A percentile compares a stretch with the other conserved stretches of the same genome.
These are phyloP conservation scores for Achroia grisella DNA, from an alignment of 1,140 invertebrate genomes.

Conservation along the genomic window DNA sequence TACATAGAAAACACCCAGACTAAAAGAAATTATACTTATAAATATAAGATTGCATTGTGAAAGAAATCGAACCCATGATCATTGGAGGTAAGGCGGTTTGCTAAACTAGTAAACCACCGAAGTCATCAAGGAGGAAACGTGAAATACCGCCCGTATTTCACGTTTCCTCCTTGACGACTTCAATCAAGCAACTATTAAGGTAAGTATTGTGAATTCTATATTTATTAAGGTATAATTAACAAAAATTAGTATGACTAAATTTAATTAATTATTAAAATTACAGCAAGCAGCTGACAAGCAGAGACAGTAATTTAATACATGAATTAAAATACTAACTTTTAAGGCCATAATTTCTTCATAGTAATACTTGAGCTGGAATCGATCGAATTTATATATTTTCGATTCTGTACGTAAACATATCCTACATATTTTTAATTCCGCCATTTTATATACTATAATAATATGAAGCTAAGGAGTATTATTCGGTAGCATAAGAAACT, in stretches of 20 bases:
- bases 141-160: background rate
- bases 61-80: no score
- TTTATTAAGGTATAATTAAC: background rate
- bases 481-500: no score
- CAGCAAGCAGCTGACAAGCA: background rate
- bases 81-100: no score
- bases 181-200: no score
- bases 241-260: background rate
- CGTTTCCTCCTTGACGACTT: background rate
- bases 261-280: background rate
- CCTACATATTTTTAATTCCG: conserved; percentile 47
- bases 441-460: conserved; percentile 3
- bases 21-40: no score
- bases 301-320: background rate
- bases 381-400: conserved; percentile 41
- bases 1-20: no score
- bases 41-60: no score
- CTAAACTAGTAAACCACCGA: no score
- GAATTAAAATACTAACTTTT: conserved; percentile 34
- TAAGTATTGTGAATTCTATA: no score
- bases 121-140: no score
- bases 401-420: conserved; percentile 44
- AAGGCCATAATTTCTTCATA: conserved; percentile 53
- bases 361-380: conserved; percentile 43
- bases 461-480: no score